Percentiles rank a stretch among this genome's conserved stretches.
Evolutionary conservation across 2,888 invertebrate genomes (phyloP).

Genomic region (Diplazon laetatorius): DNA sequence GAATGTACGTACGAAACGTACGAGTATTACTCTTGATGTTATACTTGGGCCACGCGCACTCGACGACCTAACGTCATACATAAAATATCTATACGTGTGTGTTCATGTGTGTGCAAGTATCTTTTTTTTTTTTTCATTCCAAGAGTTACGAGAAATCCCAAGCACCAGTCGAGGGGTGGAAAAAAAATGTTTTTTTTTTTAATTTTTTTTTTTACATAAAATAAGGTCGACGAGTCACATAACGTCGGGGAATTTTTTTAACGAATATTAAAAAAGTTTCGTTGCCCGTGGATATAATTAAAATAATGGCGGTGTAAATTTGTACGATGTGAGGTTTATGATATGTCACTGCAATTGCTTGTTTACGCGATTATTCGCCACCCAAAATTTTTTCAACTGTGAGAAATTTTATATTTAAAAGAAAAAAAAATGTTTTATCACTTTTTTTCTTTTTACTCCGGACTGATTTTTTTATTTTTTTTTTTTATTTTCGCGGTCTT

Average conservation of each 20-base stretch:
- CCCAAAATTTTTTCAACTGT: not conserved
- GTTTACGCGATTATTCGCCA: slow-evolving; percentile 15
- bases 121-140: not conserved
- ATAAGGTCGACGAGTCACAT: slow-evolving; percentile 5
- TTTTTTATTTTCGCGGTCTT: slow-evolving; percentile 13
- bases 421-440: no score
- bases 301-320: slow-evolving; percentile 60
- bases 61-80: slow-evolving; percentile 52
- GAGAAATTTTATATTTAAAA: not conserved
- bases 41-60: slow-evolving; percentile 42
- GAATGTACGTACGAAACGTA: slow-evolving; percentile 32
- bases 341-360: slow-evolving; percentile 34
- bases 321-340: slow-evolving; percentile 22
- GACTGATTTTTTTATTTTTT: not conserved
- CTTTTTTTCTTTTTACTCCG: no score
- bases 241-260: slow-evolving; percentile 24
- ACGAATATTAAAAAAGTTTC: slow-evolving; percentile 63
- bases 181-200: no score
- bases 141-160: not conserved
- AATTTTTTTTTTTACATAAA: slow-evolving; percentile 6
- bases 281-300: slow-evolving; percentile 56
- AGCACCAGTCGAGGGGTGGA: not conserved
- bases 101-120: not conserved
- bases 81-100: slow-evolving; percentile 53
- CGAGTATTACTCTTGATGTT: slow-evolving; percentile 58